Conservation (phyloP, 2,888 invertebrate genomes). For the Sesia apiformis region DNA sequence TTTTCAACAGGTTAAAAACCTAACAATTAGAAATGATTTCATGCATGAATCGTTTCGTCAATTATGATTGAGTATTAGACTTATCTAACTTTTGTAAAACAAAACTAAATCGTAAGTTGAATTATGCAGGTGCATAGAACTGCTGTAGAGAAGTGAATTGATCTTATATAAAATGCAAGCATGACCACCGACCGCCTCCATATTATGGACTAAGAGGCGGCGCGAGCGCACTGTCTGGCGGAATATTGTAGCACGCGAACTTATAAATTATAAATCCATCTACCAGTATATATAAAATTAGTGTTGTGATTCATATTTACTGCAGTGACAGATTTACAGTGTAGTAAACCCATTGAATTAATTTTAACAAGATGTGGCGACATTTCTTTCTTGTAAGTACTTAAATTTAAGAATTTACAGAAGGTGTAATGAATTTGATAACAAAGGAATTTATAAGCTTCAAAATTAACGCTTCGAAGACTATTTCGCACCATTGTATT, state of each 20-base stretch:
- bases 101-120: conserved; percentile 41
- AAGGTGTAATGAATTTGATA: no score
- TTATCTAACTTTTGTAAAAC: conserved; percentile 59
- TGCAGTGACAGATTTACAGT: conserved; percentile 13
- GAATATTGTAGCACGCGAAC: conserved; percentile 24
- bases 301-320: conserved; percentile 19
- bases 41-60: conserved; percentile 35
- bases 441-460: no score
- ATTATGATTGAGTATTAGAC: conserved; percentile 37
- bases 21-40: conserved; percentile 27
- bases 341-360: conserved; percentile 6
- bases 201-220: conserved; percentile 35
- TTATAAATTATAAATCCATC: conserved; percentile 5
- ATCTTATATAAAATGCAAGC: conserved; percentile 59
- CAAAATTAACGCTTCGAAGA: no score
- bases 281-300: background rate
- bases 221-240: conserved; percentile 39
- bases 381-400: conserved; percentile 23
- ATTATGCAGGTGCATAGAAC: conserved; percentile 42
- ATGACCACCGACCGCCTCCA: conserved; percentile 43
- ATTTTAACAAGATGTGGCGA: conserved; percentile 32
- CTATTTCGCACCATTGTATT: no score
- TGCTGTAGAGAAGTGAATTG: conserved; percentile 28
- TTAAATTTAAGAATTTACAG: background rate
- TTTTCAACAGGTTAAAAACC: conserved; percentile 11